Evolutionary conservation across 2,888 invertebrate genomes (phyloP), one percentile per base, ranked within the genome.

Genomic region (Mycalesis mineus): DNA sequence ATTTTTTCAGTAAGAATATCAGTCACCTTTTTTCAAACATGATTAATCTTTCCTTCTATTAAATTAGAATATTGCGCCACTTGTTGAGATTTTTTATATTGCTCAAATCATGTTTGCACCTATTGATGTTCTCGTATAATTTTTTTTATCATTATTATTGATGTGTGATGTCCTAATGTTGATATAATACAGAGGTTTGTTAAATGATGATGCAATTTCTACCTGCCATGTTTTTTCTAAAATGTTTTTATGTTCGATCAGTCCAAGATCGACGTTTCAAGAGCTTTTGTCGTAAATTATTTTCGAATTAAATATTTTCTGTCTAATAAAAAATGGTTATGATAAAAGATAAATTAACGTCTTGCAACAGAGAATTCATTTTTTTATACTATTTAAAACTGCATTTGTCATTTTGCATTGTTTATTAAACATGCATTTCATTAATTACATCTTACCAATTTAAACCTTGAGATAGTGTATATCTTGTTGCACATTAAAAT

Each of bases 171-270:
- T 22, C 36, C 36, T 48, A n/a, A 33, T 48, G 36, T 37, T 48
- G 33, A 48, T 48, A n/a, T 17, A 36, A 36, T 22, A 37, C 22
- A 48, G 36, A 31, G 29, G 7, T 28, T n/a, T 42, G 42, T 15
- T 41, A 17, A 41, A 45, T 33, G 47, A 48, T 48, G 33, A 33
- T 48, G 33, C 48, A 36, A 48, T 22, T 37, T 33, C 15, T 48
- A 36, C 1, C 14, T 39, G n/a, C 47, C 11, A 13, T 17, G 11
- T 14, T 37, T 49, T 39, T 49, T 49, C 14, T 2, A 11, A 9
- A 15, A 15, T 15, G 47, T 33, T 33, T 33, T 47, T 45, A 45
- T 28, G 28, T 28, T 29, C 13, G 44, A 29, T n/a, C 13, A 28
- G 44, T 28, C 17, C 28, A 33, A 33, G 8, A 33, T 33, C n/a